A percentile compares a stretch with the other conserved stretches of the same genome.
Evolutionary conservation across 2,888 invertebrate genomes (phyloP).

Genomic region (Drosophila macrospina): DNA sequence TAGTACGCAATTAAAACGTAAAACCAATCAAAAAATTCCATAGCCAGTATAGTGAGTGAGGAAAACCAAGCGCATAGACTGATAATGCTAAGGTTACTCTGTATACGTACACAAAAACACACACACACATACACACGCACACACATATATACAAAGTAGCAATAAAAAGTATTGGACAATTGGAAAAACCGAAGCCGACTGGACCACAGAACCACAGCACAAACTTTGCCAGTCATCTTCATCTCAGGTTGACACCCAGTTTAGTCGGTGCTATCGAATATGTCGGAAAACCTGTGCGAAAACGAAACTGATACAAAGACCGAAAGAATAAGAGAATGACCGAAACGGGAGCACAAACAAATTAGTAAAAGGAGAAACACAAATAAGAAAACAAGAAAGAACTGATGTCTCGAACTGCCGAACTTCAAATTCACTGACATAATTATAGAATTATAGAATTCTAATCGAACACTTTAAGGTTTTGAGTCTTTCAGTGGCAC

Average conservation of each 20-base stretch:
- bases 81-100: conserved; percentile 61
- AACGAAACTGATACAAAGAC: conserved; percentile 53
- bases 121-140: neutral
- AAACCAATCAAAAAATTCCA: conserved; percentile 79
- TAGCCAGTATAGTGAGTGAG: conserved; percentile 41
- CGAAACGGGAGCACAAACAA: conserved; percentile 70
- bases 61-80: conserved; percentile 30
- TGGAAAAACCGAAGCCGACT: conserved; percentile 49
- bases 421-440: conserved; percentile 14
- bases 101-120: conserved; percentile 1
- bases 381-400: conserved; percentile 54
- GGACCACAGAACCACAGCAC: conserved; percentile 36
- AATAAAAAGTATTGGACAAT: conserved; percentile 60
- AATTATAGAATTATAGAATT: too few relatives aligned
- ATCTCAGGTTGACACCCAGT: conserved; percentile 75
- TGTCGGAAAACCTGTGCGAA: conserved; percentile 52
- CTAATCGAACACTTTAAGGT: too few relatives aligned
- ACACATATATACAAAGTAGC: conserved; percentile 30
- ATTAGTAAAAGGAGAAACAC: conserved; percentile 75
- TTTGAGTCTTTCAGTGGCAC: too few relatives aligned
- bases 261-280: conserved; percentile 48
- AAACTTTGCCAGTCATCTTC: conserved; percentile 57
- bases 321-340: conserved; percentile 26
- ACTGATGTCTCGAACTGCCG: neutral
- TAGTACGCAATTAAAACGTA: conserved; percentile 68